Evolutionary conservation across 2,888 invertebrate species (phyloP).

Genomic region (Sceliomorpha sp.): DNA sequence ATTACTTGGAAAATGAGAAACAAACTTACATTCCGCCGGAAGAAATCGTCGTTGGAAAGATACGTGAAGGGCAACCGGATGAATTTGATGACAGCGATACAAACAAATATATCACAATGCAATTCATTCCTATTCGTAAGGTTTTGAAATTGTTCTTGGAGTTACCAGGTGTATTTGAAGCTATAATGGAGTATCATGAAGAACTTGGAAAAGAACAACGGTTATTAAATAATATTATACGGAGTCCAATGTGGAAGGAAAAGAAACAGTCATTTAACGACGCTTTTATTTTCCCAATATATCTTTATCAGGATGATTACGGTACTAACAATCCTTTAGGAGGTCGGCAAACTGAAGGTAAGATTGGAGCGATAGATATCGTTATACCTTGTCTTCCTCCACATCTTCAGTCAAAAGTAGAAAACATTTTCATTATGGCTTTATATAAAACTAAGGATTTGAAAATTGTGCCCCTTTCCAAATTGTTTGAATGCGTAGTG

Average conservation of each 20-base stretch:
- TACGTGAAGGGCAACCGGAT: too few relatives aligned
- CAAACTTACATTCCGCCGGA: slow-evolving; percentile 4
- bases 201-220: slow-evolving; percentile 1
- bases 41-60: slow-evolving; percentile 3
- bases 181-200: slow-evolving; percentile 1
- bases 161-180: slow-evolving; percentile 19
- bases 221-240: slow-evolving; percentile 37
- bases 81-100: neutral
- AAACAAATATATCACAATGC: slow-evolving; percentile 8
- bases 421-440: slow-evolving; percentile 42
- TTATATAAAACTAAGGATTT: slow-evolving; percentile 36
- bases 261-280: slow-evolving; percentile 11
- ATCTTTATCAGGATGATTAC: slow-evolving; percentile 55
- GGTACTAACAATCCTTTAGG: slow-evolving; percentile 53
- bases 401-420: slow-evolving; percentile 36
- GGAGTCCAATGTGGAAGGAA: slow-evolving; percentile 29
- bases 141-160: slow-evolving; percentile 37
- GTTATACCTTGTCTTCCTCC: slow-evolving; percentile 37
- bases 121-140: slow-evolving; percentile 28
- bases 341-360: slow-evolving; percentile 32
- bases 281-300: slow-evolving; percentile 40
- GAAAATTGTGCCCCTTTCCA: slow-evolving; percentile 18
- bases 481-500: slow-evolving; percentile 26
- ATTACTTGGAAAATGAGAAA: slow-evolving; percentile 9
- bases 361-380: slow-evolving; percentile 40